These are phyloP conservation scores for Zonitis immaculata DNA, from an alignment of 2,888 invertebrate genomes.

Conservation along the genomic window DNA sequence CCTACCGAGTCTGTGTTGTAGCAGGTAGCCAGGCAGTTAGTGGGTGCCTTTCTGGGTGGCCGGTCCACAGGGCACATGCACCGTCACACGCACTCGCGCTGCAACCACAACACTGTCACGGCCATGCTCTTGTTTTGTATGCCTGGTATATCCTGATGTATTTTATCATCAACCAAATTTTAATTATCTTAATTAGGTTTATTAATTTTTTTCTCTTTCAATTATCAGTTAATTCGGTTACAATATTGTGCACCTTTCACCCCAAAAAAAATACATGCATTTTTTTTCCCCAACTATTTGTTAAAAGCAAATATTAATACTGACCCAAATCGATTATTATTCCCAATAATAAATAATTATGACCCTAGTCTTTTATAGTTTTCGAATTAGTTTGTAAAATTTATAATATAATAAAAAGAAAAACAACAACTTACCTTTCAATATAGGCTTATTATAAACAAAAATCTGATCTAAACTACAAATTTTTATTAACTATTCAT, in stretches of 20 bases:
- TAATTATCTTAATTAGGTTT: too few species aligned
- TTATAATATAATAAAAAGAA: too few species aligned
- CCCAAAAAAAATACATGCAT: too few species aligned
- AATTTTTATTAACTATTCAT: not conserved
- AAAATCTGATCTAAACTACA: not conserved
- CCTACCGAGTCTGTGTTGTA: constrained; percentile 47
- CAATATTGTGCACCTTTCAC: constrained; percentile 17
- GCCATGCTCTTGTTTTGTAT: constrained; percentile 39
- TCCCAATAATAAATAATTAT: too few species aligned
- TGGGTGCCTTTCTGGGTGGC: constrained; percentile 46
- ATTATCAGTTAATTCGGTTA: constrained; percentile 7
- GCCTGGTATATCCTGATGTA: constrained; percentile 36
- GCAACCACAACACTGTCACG: constrained; percentile 61
- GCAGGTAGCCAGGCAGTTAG: constrained; percentile 48
- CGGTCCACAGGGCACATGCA: constrained; percentile 69
- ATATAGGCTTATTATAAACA: not conserved
- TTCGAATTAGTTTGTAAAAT: too few species aligned
- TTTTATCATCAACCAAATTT: constrained; percentile 7
- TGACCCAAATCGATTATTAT: too few species aligned
- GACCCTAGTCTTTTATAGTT: too few species aligned
- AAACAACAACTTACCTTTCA: not conserved
- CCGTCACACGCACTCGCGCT: constrained; percentile 87
- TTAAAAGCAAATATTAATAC: not conserved
- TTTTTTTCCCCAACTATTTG: too few species aligned
- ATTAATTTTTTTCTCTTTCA: too few species aligned